A percentile compares a stretch with the other conserved stretches of the same genome.
phyloP scores from a whole-genome alignment of 2,888 invertebrate genomes.

The Dorcus parallelipipedus region DNA sequence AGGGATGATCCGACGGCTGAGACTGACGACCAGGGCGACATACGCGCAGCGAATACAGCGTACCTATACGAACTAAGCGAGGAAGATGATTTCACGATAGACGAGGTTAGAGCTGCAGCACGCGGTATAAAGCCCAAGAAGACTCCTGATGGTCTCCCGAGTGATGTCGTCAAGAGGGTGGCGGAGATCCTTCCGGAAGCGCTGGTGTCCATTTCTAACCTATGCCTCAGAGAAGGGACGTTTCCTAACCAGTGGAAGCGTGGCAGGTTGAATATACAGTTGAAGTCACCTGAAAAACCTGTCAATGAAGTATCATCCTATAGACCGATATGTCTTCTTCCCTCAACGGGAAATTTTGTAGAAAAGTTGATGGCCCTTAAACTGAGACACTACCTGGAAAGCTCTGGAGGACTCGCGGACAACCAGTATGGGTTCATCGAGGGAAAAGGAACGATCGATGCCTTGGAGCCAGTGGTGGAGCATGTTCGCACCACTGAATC shows the following conservation, averaged over 20 bases:
- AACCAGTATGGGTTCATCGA: not conserved
- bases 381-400: slow-evolving; percentile 1
- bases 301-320: slow-evolving; percentile 12
- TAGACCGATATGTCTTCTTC: no score
- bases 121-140: no score
- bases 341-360: slow-evolving; percentile 9
- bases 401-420: not conserved
- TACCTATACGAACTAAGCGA: no score
- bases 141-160: not conserved
- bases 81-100: no score
- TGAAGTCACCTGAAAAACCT: slow-evolving; percentile 26
- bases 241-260: slow-evolving; percentile 26
- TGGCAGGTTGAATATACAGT: slow-evolving; percentile 25
- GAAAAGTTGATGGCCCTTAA: slow-evolving; percentile 10
- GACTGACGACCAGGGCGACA: no score
- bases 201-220: no score
- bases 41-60: no score
- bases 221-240: not conserved
- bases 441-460: not conserved
- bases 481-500: no score
- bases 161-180: not conserved
- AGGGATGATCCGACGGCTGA: no score
- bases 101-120: no score
- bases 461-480: not conserved
- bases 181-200: not conserved